These are phyloP conservation scores for Drosophila mayri DNA, from an alignment of 1,140 invertebrate species.

Conservation along the genomic window DNA sequence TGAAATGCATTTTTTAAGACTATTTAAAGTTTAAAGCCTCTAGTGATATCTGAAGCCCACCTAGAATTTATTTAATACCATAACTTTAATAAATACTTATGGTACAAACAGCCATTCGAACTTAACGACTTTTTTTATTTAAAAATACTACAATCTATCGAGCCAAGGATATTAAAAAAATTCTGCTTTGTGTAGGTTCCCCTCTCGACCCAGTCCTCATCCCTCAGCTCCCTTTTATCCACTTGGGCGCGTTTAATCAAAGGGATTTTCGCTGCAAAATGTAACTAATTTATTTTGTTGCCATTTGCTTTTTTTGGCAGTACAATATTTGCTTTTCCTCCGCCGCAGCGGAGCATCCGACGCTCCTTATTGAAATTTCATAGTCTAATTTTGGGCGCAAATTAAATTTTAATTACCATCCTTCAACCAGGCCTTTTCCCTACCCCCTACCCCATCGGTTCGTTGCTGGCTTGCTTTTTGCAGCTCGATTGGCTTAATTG, in stretches of 20 bases:
- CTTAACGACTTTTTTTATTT: too few species aligned
- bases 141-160: background rate
- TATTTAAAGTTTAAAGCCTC: too few species aligned
- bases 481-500: slow-evolving; percentile 66
- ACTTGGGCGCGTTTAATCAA: slow-evolving; percentile 71
- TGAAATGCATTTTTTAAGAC: too few species aligned
- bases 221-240: slow-evolving; percentile 17
- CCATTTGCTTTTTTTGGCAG: slow-evolving; percentile 47
- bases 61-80: too few species aligned
- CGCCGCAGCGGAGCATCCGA: background rate
- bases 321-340: slow-evolving; percentile 16
- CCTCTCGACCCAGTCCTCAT: background rate
- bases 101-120: too few species aligned
- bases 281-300: slow-evolving; percentile 67
- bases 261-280: slow-evolving; percentile 71
- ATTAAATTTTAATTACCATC: slow-evolving; percentile 79
- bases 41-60: too few species aligned
- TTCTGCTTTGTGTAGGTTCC: background rate
- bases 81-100: too few species aligned
- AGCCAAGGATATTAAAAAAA: background rate
- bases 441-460: background rate
- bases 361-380: slow-evolving; percentile 74
- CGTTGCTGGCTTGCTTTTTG: slow-evolving; percentile 32
- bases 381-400: slow-evolving; percentile 73
- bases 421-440: slow-evolving; percentile 16